A percentile compares a stretch with the other conserved stretches of the same genome.
Conservation (phyloP, 1,140 invertebrate genomes). For the Lutraria rhynchaena region DNA sequence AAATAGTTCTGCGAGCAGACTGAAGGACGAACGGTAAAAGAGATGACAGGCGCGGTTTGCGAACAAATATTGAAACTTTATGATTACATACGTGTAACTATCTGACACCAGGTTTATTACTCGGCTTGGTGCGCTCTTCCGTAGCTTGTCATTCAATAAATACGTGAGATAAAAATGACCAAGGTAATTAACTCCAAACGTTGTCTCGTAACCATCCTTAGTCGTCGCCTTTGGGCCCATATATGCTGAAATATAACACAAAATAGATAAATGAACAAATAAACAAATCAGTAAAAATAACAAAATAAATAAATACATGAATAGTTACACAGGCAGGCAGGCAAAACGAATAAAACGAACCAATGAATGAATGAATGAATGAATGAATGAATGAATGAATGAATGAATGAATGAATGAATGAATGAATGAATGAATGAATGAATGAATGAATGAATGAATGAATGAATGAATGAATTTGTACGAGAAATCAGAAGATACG, state of each 20-base stretch:
- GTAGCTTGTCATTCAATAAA: conserved; percentile 73
- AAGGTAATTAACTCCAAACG: conserved; percentile 83
- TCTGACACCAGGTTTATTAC: conserved; percentile 76
- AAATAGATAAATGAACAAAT: not conserved
- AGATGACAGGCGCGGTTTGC: not conserved
- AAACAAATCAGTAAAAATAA: too few species aligned
- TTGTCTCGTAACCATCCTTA: conserved; percentile 91
- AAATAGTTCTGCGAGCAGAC: not conserved
- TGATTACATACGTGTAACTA: conserved; percentile 62
- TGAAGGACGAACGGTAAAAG: not conserved
- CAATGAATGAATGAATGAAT: too few species aligned
- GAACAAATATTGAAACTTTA: too few species aligned
- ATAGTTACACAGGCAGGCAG: too few species aligned
- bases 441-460: too few species aligned
- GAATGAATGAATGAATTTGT: too few species aligned
- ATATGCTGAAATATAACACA: conserved; percentile 69
- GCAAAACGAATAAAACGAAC: too few species aligned
- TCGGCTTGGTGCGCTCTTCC: conserved; percentile 70
- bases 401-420: too few species aligned
- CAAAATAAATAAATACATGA: too few species aligned
- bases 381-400: too few species aligned
- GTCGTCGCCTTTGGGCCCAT: conserved; percentile 78
- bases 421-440: too few species aligned
- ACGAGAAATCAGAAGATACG: too few species aligned
- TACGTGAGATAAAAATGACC: conserved; percentile 79